Conservation (phyloP, 2,113 vertebrate genomes). For the Dromiciops gliroides region DNA sequence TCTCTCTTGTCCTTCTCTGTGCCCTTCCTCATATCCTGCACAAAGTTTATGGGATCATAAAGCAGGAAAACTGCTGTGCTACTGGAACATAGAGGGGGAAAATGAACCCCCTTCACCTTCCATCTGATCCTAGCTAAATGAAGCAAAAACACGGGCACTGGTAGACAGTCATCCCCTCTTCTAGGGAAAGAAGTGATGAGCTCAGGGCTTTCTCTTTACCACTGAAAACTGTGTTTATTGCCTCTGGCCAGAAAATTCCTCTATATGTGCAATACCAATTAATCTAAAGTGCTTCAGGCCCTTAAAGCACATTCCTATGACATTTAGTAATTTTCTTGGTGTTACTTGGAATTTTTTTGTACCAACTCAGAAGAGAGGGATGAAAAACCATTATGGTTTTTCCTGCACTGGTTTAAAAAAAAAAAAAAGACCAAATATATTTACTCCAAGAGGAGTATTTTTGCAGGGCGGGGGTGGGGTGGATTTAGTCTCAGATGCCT, state of each 20-base stretch:
- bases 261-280: neutral
- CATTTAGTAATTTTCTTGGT: neutral
- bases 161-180: conserved; percentile 43
- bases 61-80: conserved; percentile 27
- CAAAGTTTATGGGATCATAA: conserved; percentile 44
- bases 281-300: neutral
- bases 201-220: conserved; percentile 53
- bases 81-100: conserved; percentile 44
- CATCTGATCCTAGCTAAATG: conserved; percentile 16
- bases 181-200: conserved; percentile 6
- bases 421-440: neutral
- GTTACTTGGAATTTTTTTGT: too few relatives aligned
- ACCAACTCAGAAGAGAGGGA: neutral
- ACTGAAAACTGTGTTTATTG: neutral
- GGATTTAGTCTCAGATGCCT: neutral
- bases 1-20: neutral
- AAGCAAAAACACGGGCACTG: neutral
- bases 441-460: neutral
- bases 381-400: neutral
- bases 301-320: neutral
- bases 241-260: neutral
- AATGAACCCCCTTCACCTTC: conserved; percentile 11
- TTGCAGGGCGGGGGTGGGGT: neutral
- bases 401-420: neutral
- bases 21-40: neutral